Evolutionary conservation across 2,888 invertebrate genomes (phyloP).

Genomic region (Ashinkailepas kermadecensis): DNA sequence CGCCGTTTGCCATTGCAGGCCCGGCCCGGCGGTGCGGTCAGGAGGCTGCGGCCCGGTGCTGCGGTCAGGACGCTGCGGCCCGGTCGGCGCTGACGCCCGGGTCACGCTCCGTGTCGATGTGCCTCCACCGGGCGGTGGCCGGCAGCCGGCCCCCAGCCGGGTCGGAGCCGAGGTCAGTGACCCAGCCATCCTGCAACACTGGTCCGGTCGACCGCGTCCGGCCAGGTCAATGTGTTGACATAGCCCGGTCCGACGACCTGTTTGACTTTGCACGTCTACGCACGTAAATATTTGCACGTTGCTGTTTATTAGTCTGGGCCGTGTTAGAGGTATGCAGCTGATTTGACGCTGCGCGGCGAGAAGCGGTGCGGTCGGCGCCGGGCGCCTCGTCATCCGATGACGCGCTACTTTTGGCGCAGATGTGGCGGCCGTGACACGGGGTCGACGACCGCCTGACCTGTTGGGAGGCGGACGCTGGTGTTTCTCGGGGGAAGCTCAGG

Average conservation of each 20-base stretch:
- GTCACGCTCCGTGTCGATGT: no score
- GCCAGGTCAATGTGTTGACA: neutral
- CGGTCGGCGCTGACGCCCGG: no score
- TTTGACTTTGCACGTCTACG: conserved; percentile 10
- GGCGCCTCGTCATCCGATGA: neutral
- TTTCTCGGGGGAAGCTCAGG: no score
- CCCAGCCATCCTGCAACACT: no score
- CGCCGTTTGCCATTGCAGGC: no score
- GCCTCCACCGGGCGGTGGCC: no score
- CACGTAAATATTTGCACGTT: conserved; percentile 5
- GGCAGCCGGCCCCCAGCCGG: no score
- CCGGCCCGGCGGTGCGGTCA: no score
- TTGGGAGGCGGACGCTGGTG: no score
- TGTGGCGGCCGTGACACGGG: neutral
- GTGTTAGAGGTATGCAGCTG: neutral
- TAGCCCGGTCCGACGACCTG: neutral
- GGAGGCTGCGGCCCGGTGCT: no score
- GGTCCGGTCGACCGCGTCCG: neutral
- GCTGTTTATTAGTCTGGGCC: conserved; percentile 11
- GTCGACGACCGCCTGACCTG: neutral
- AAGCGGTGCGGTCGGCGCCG: neutral
- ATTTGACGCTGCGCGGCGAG: neutral
- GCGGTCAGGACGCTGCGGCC: no score
- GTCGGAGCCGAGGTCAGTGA: no score
- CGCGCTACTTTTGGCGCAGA: neutral